phyloP scores from a whole-genome alignment of 2,113 vertebrate genomes.

The Isichthys henryi region DNA sequence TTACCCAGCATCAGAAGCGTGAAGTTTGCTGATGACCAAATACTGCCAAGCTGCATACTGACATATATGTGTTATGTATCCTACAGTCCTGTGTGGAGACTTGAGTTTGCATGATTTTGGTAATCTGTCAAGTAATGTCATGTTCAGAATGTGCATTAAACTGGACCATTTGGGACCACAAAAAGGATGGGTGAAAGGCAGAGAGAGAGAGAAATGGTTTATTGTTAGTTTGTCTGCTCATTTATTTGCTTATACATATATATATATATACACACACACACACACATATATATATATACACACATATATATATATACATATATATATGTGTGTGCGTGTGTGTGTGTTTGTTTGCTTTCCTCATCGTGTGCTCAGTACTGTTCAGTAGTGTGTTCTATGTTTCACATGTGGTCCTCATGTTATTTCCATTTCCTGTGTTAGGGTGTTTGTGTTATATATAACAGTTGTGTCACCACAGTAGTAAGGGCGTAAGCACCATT shows the following conservation, averaged over 20 bases:
- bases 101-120: not conserved
- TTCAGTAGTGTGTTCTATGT: not conserved
- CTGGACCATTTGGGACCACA: not conserved
- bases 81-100: not conserved
- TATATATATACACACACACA: too few species aligned
- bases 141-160: not conserved
- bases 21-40: not conserved
- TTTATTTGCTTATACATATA: not conserved
- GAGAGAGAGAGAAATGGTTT: not conserved
- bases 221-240: not conserved
- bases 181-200: not conserved
- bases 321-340: too few species aligned
- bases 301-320: too few species aligned
- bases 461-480: not conserved
- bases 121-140: not conserved
- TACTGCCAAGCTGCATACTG: not conserved
- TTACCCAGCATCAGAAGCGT: not conserved
- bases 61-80: not conserved
- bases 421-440: not conserved
- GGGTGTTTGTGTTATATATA: not conserved
- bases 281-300: too few species aligned
- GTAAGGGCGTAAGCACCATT: not conserved
- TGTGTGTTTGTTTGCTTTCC: too few species aligned
- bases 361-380: not conserved
- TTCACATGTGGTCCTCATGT: not conserved